Base-by-base conservation (phyloP, 2,797 vertebrate species). In the Sebastes flavidus region DNA sequence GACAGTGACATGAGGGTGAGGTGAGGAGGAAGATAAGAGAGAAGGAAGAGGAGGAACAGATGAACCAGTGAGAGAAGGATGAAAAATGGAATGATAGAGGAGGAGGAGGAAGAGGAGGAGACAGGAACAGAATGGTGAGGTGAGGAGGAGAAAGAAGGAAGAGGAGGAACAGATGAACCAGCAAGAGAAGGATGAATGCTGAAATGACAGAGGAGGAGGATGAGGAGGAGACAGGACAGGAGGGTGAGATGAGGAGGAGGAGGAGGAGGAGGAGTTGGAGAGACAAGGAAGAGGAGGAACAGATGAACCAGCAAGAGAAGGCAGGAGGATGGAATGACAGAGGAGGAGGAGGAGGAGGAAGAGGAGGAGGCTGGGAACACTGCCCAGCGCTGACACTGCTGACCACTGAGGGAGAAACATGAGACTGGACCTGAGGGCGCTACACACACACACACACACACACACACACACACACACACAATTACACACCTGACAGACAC, bases 311-410 rank as follows among this genome's bases (percentile, higher is more conserved):
- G 30, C 1, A 60, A 65, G 9, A 34, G 49, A 10, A 65, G 24
- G 65, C 36, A 22, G 34, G 27, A 30, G 38, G 42, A 52, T 52
- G 20, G 20, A 52, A 52, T 52, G 2, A 69, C 13, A 46, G 36
- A 42, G 13, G 34, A 30, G 24, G 68, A 59, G 10, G 42, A 67
- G 29, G 65, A 65, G 16, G 30, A 32, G 9, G 32, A 32, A 6
- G 27, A 65, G 16, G 54, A 65, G 36, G 65, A 65, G n/a, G 59
- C 12, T 42, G 32, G 61, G 74, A 83, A 24, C 16, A 18, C 24
- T 69, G 69, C 58, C 73, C 27, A 56, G 6, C 6, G 42, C 67
- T 83, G 75, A 81, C 46, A 77, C 56, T 80, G 80, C 80, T 72
- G 72, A 78, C 60, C 42, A 75, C 27, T 52, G 66, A 75, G 55